Base-by-base conservation (phyloP, 2,888 invertebrate genomes). In the Ditylenchus weischeri region DNA sequence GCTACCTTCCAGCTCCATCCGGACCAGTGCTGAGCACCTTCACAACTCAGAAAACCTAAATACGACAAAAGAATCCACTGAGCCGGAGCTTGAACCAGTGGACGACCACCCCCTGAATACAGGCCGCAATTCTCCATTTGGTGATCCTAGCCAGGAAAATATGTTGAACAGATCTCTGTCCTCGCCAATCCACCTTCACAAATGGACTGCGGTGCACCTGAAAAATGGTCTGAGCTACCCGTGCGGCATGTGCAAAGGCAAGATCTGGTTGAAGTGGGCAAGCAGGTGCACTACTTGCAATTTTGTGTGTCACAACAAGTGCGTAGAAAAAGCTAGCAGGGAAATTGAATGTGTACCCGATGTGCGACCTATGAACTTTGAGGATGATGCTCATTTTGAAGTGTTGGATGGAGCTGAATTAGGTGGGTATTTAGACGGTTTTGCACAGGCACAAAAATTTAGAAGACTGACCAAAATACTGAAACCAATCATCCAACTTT, bases 211-310 rank as follows among this genome's bases (percentile, higher is more conserved):
- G 35, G 36, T 69, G 21, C 63, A 69, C 19, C 35, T 60, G n/a
- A 60, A 57, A 29, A 59, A 69, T n/a, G 50, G 67, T 43, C 19
- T n/a, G 69, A 15, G 54, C 29, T 48, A 38, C 18, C 11, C 15
- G n/a, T 69, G 82, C 68, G 74, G 75, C n/a, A 69, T 76, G 63
- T 82, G 82, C 62, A 68, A 74, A 7, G 79, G 80, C 13, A 82
- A 92, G 90, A 94, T 95, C 78, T 95, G 95, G 95, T 86, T 95
- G 71, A 94, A 94, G 85, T 92, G 92, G 80, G 95, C 93, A 5
- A 91, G 92, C 79, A 91, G 92, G 82, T 95, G 95, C 84, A 88
- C 89, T 64, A 89, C 89, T 72, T 95, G 95, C 83, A 88, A 89
- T 0, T 89, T 93, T 86, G 91, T 91, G 75, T 93, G 93, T 83